These are phyloP conservation scores for Camptogramma bilineatum DNA, from an alignment of 2,888 invertebrate genomes.

Conservation along the genomic window DNA sequence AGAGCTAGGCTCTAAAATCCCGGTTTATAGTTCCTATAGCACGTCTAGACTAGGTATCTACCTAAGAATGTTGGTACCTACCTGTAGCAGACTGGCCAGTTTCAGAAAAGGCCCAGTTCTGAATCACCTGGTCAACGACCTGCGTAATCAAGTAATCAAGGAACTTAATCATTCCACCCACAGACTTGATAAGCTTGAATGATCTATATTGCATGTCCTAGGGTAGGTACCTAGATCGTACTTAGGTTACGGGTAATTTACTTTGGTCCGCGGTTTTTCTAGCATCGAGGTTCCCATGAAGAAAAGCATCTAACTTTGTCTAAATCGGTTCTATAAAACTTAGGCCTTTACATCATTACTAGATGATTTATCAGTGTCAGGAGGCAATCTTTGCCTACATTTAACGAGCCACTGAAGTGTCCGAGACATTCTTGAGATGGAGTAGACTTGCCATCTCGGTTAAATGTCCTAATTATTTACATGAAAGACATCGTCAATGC, in stretches of 20 bases:
- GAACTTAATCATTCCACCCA: conserved; percentile 29
- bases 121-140: conserved; percentile 36
- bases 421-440: too few relatives aligned
- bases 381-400: background rate
- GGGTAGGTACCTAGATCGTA: background rate
- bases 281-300: background rate
- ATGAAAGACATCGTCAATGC: too few relatives aligned
- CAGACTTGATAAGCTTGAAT: conserved; percentile 12
- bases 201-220: background rate
- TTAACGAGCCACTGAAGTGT: background rate
- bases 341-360: too few relatives aligned
- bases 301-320: background rate
- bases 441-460: too few relatives aligned
- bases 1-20: too few relatives aligned
- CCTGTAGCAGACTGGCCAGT: conserved; percentile 13
- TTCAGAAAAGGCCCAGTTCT: conserved; percentile 5
- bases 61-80: conserved; percentile 3
- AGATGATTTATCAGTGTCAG: conserved; percentile 22
- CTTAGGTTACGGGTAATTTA: background rate
- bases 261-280: background rate
- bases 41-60: background rate
- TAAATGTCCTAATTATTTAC: too few relatives aligned
- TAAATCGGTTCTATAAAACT: background rate
- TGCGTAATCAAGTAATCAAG: conserved; percentile 29
- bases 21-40: too few relatives aligned